Evolutionary conservation across 2,888 invertebrate genomes (phyloP).

Genomic region (Exephanes ischioxanthus): DNA sequence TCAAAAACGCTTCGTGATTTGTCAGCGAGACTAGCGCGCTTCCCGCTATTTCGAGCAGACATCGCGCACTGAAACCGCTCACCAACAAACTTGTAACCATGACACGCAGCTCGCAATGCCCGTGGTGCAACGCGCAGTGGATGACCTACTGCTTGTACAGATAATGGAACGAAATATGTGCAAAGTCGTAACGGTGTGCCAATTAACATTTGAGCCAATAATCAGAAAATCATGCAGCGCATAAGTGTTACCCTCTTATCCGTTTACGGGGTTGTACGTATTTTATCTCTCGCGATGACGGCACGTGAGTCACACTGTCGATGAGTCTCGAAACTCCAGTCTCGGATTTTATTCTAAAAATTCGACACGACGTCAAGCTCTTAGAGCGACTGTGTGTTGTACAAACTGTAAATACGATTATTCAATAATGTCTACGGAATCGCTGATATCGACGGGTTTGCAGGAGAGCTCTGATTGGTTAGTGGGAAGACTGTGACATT

Average conservation of each 20-base stretch:
- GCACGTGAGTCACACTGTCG: background rate
- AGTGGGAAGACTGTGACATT: constrained; percentile 17
- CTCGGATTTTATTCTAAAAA: background rate
- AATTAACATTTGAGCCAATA: background rate
- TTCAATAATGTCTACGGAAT: constrained; percentile 61
- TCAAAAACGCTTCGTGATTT: background rate
- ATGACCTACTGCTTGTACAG: background rate
- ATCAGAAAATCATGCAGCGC: background rate
- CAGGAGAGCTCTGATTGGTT: constrained; percentile 48
- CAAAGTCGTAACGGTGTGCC: background rate
- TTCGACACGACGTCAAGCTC: background rate
- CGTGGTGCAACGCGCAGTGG: background rate
- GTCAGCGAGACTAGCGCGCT: background rate
- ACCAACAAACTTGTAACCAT: background rate
- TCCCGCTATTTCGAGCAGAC: background rate
- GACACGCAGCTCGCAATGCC: background rate
- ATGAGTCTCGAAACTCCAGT: constrained; percentile 12
- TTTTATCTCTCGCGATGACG: background rate
- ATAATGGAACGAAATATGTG: background rate
- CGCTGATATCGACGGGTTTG: constrained; percentile 54
- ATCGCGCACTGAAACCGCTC: background rate
- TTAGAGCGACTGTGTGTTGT: background rate
- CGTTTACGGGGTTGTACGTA: background rate
- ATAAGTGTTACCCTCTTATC: background rate
- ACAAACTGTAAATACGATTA: background rate